Conservation (phyloP, 2,797 vertebrate species). For the Bucorvus abyssinicus region DNA sequence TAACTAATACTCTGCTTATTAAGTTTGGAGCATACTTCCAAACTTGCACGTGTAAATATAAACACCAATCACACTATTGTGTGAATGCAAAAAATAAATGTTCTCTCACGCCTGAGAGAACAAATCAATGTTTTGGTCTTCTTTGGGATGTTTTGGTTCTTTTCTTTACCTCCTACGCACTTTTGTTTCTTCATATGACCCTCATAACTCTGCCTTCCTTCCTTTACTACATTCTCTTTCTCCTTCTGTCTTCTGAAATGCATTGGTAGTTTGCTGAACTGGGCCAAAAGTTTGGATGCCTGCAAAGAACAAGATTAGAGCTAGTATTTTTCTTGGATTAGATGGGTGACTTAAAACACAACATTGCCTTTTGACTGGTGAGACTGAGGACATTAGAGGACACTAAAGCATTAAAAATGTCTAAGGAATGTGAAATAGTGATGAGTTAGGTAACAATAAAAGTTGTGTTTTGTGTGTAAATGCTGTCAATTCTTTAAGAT, state of each 20-base stretch:
- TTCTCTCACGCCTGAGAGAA: not conserved
- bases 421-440: not conserved
- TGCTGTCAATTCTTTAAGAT: not conserved
- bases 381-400: not conserved
- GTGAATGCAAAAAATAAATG: not conserved
- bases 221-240: not conserved
- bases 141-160: not conserved
- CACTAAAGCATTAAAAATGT: not conserved
- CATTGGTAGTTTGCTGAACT: not conserved
- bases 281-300: not conserved
- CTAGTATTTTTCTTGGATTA: not conserved
- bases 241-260: not conserved
- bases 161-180: not conserved
- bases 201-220: not conserved
- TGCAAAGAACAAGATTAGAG: not conserved
- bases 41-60: not conserved
- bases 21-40: not conserved
- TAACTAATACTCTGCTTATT: not conserved
- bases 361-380: not conserved
- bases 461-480: not conserved
- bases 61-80: not conserved
- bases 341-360: accelerated
- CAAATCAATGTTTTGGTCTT: not conserved
- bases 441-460: not conserved
- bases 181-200: not conserved